A percentile compares a stretch with the other conserved stretches of the same genome.
These are phyloP conservation scores for Taenioides sp. DNA, from an alignment of 2,797 vertebrate species.

Conservation along the genomic window DNA sequence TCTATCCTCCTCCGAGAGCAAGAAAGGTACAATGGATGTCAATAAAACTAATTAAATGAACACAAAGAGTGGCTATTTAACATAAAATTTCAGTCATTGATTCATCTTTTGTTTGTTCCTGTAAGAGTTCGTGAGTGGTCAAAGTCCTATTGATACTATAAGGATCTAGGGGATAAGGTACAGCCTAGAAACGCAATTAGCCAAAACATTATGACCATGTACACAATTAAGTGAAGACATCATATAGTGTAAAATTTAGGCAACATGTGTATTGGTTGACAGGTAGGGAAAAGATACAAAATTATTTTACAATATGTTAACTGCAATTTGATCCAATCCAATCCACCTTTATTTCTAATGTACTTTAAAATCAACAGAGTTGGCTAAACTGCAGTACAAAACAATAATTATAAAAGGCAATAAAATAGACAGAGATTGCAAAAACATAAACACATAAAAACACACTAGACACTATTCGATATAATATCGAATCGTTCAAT, in stretches of 20 bases:
- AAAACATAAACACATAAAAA: too few species aligned
- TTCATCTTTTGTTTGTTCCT: not conserved
- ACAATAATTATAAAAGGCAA: too few species aligned
- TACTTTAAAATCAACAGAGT: too few species aligned
- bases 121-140: not conserved
- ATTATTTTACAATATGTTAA: too few species aligned
- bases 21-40: not conserved
- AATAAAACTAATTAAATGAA: conserved; percentile 8
- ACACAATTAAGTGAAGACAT: not conserved
- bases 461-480: too few species aligned
- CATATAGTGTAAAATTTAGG: not conserved
- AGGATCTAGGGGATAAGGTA: not conserved
- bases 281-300: too few species aligned
- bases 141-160: not conserved
- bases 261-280: not conserved
- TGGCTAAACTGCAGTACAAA: too few species aligned
- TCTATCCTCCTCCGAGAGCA: not conserved
- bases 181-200: not conserved
- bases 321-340: too few species aligned
- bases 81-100: not conserved
- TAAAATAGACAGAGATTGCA: too few species aligned
- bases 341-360: too few species aligned
- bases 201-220: not conserved
- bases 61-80: not conserved
- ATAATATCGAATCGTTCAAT: too few species aligned